These are phyloP conservation scores for Lophius piscatorius DNA, from an alignment of 2,113 vertebrate genomes.

Conservation along the genomic window DNA sequence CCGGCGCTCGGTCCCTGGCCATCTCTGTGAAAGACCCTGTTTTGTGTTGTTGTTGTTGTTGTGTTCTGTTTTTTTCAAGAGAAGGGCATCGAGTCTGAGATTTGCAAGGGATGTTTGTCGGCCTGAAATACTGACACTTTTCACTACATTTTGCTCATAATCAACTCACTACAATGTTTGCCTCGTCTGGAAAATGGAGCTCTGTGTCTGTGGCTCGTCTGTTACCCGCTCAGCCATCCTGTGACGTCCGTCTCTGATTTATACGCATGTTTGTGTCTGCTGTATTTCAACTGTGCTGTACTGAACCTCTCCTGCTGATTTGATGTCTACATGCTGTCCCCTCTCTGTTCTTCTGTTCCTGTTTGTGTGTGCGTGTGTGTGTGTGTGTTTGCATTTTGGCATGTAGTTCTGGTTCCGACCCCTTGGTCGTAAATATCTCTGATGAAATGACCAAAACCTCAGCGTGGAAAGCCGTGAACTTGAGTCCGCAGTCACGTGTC, in stretches of 20 bases:
- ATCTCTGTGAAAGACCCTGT: conserved; percentile 11
- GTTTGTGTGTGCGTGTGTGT: conserved; percentile 29
- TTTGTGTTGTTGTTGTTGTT: conserved; percentile 51
- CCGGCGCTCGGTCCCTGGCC: conserved; percentile 12
- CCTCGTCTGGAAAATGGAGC: conserved; percentile 1
- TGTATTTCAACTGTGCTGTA: conserved; percentile 38
- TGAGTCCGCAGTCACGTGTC: conserved; percentile 84
- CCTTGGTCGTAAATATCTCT: conserved; percentile 92
- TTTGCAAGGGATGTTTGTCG: neutral
- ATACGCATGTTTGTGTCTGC: conserved; percentile 43
- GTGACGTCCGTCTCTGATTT: conserved; percentile 18
- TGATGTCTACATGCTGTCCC: conserved; percentile 47
- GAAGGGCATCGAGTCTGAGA: conserved; percentile 14
- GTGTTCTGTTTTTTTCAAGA: conserved; percentile 19
- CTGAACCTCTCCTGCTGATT: conserved; percentile 19
- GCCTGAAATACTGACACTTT: neutral
- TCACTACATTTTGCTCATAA: neutral
- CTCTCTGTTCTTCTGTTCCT: conserved; percentile 39
- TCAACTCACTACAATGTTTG: neutral
- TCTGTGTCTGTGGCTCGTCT: conserved; percentile 11
- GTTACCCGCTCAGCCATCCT: conserved; percentile 18
- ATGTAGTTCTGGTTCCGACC: conserved; percentile 84
- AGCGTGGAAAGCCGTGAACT: conserved; percentile 89
- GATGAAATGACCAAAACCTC: conserved; percentile 93
- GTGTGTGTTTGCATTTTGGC: conserved; percentile 74